Conservation (phyloP, 1,140 invertebrate species). For the Eriocheir sinensis region DNA sequence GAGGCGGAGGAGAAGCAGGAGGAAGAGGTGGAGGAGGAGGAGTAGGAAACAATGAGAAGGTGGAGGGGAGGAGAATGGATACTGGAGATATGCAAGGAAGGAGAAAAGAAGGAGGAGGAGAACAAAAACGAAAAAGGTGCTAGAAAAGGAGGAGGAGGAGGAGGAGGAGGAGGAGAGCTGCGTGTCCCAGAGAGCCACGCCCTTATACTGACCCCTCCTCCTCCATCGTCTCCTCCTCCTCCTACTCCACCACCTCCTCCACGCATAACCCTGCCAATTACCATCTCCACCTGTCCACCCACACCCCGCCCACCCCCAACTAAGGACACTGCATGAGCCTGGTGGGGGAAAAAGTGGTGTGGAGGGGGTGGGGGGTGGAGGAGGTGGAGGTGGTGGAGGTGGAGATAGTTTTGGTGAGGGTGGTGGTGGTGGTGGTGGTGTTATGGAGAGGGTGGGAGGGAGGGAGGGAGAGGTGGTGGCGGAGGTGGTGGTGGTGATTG, state of each 20-base stretch:
- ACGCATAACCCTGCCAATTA: constrained; percentile 24
- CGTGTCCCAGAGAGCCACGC: constrained; percentile 18
- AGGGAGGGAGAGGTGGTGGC: no score
- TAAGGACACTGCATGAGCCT: not conserved
- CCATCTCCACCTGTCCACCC: constrained; percentile 2
- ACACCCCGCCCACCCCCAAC: constrained; percentile 1
- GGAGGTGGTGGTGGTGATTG: not conserved
- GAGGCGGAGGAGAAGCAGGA: not conserved
- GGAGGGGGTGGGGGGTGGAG: not conserved
- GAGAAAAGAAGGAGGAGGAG: not conserved
- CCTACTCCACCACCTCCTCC: not conserved
- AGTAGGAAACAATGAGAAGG: not conserved
- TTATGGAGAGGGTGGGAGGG: not conserved
- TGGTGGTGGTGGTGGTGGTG: not conserved
- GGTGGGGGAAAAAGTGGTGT: not conserved
- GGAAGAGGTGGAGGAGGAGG: not conserved
- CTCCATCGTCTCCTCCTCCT: not conserved
- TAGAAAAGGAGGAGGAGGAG: not conserved
- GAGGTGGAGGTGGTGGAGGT: not conserved
- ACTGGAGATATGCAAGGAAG: no score
- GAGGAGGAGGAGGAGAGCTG: not conserved
- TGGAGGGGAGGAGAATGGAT: constrained; percentile 2
- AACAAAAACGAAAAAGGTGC: no score
- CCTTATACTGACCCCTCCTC: constrained; percentile 29
- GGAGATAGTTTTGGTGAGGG: not conserved